Conservation (phyloP, 2,113 vertebrate genomes). For the Machaerirhynchus nigripectus region DNA sequence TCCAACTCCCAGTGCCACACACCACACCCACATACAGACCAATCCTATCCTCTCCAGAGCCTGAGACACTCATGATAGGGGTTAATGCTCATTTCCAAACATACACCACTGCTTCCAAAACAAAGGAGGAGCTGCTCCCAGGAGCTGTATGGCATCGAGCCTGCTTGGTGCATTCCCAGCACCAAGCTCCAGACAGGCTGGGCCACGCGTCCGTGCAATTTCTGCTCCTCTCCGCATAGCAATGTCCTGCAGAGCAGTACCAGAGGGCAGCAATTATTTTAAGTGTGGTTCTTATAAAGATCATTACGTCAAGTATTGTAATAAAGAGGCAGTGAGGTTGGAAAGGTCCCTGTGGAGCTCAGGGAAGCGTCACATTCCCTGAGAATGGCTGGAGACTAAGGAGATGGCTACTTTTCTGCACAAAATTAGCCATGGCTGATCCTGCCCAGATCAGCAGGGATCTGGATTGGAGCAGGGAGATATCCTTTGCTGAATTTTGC, state of each 20-base stretch:
- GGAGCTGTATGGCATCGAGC: accelerated
- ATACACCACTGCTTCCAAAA: background rate
- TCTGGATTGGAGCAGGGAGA: too few species aligned
- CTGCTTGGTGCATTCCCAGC: background rate
- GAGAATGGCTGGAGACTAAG: accelerated
- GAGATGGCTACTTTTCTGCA: background rate
- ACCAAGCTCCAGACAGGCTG: background rate
- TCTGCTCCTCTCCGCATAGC: background rate
- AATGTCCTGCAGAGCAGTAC: background rate
- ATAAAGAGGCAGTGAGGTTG: background rate
- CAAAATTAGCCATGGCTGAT: background rate
- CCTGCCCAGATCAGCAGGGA: too few species aligned
- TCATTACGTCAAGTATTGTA: background rate
- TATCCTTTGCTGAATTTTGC: background rate
- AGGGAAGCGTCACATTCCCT: background rate
- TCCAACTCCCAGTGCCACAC: background rate
- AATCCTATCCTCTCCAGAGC: background rate
- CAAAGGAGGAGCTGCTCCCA: background rate
- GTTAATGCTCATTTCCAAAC: background rate
- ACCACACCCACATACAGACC: background rate
- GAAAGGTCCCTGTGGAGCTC: background rate
- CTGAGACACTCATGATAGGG: background rate
- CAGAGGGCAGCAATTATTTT: background rate
- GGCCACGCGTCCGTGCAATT: accelerated
- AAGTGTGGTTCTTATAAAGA: background rate